Evolutionary conservation across 2,888 invertebrate species (phyloP).

Genomic region (Plutella xylostella): DNA sequence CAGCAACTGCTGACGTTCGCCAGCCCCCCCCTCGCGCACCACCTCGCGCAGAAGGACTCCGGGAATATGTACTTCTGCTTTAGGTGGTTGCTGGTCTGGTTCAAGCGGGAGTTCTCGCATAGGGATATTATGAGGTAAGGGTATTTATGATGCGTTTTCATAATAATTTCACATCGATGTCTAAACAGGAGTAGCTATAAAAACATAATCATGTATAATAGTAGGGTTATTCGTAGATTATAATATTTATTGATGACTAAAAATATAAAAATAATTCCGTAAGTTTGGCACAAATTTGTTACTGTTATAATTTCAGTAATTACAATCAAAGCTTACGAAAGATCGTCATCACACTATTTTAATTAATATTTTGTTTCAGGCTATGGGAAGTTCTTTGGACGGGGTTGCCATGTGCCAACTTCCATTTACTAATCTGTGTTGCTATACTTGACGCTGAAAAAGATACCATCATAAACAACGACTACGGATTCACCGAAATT

Average conservation of each 20-base stretch:
- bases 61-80: constrained; percentile 99
- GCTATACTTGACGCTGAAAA: constrained; percentile 94
- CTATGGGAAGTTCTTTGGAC: constrained; percentile 99
- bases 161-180: not conserved
- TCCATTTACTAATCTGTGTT: constrained; percentile 92
- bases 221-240: too few relatives aligned
- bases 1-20: constrained; percentile 84
- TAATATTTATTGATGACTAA: too few relatives aligned
- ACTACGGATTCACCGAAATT: constrained; percentile 96
- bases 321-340: too few relatives aligned
- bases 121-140: constrained; percentile 81
- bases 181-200: too few relatives aligned
- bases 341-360: not conserved
- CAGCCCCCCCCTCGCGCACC: constrained; percentile 86
- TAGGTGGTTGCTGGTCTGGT: constrained; percentile 96
- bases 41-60: constrained; percentile 85
- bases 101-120: constrained; percentile 93
- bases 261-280: too few relatives aligned
- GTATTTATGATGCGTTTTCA: not conserved
- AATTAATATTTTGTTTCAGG: constrained; percentile 41
- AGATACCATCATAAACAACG: constrained; percentile 86
- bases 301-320: too few relatives aligned
- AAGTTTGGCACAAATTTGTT: too few relatives aligned
- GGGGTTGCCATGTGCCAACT: constrained; percentile 92
- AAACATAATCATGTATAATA: too few relatives aligned